Percentiles rank a stretch among this genome's conserved stretches.
phyloP scores from a whole-genome alignment of 2,113 vertebrate species.

The Polypterus senegalus region DNA sequence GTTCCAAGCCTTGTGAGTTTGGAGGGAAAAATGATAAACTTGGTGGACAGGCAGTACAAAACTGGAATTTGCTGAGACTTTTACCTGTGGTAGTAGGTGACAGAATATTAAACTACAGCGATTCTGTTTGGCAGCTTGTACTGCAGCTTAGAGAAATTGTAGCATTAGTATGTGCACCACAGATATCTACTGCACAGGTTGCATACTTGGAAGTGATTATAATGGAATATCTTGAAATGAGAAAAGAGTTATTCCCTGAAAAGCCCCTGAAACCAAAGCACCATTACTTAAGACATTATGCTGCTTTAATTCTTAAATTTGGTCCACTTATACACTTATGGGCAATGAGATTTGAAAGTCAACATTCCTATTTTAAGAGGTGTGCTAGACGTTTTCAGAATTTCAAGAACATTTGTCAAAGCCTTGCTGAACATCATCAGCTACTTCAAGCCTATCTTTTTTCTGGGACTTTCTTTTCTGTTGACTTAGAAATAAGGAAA shows the following conservation, averaged over 20 bases:
- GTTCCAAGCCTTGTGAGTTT: background rate
- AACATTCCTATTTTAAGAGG: background rate
- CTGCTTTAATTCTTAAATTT: conserved; percentile 1
- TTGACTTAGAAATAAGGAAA: background rate
- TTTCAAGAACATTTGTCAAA: background rate
- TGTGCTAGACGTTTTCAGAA: background rate
- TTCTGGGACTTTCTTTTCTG: background rate
- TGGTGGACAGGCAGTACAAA: conserved; percentile 1
- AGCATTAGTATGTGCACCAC: background rate
- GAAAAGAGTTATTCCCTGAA: background rate
- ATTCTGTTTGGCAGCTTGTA: background rate
- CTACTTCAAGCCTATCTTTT: background rate
- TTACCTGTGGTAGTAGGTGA: background rate
- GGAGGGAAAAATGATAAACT: background rate
- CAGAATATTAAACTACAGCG: background rate
- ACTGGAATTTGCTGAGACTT: background rate
- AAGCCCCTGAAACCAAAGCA: background rate
- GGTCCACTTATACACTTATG: background rate
- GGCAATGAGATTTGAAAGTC: background rate
- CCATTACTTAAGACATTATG: background rate
- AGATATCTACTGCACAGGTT: background rate
- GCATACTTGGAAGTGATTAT: background rate
- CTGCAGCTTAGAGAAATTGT: conserved; percentile 4
- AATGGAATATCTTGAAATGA: background rate
- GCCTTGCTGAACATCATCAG: background rate